phyloP scores from a whole-genome alignment of 2,888 invertebrate species.

The Drosophila nigricruria region DNA sequence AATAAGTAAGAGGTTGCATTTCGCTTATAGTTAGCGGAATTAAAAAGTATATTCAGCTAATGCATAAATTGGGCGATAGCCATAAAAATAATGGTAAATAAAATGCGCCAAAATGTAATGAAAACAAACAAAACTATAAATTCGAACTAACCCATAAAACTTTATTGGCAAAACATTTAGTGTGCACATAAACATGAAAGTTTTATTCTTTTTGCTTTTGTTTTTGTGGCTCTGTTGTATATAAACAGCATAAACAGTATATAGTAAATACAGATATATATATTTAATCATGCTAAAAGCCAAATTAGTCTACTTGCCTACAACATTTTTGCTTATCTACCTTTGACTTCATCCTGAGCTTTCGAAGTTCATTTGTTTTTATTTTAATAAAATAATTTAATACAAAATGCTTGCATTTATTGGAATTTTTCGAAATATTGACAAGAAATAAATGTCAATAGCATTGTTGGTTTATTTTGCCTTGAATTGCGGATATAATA shows the following conservation, averaged over 20 bases:
- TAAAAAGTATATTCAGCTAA: constrained; percentile 24
- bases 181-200: constrained; percentile 56
- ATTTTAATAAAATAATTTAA: not conserved
- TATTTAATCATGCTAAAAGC: constrained; percentile 73
- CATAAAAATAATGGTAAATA: constrained; percentile 55
- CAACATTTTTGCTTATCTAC: constrained; percentile 24
- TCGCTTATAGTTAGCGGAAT: not conserved
- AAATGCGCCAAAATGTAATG: constrained; percentile 69
- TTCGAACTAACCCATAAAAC: constrained; percentile 66
- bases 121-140: constrained; percentile 81
- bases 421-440: not conserved
- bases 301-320: constrained; percentile 38
- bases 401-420: not conserved
- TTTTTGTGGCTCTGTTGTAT: constrained; percentile 26
- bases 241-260: constrained; percentile 1
- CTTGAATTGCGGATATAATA: not conserved
- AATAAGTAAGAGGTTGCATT: constrained; percentile 8
- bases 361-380: not conserved
- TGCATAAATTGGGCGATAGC: constrained; percentile 36
- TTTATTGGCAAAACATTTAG: constrained; percentile 70
- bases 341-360: constrained; percentile 16
- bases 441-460: not conserved
- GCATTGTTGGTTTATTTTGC: not conserved
- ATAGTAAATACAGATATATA: constrained; percentile 7
- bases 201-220: constrained; percentile 33